These are phyloP conservation scores for Circaetus gallicus DNA, from an alignment of 2,113 vertebrate species.

Conservation along the genomic window DNA sequence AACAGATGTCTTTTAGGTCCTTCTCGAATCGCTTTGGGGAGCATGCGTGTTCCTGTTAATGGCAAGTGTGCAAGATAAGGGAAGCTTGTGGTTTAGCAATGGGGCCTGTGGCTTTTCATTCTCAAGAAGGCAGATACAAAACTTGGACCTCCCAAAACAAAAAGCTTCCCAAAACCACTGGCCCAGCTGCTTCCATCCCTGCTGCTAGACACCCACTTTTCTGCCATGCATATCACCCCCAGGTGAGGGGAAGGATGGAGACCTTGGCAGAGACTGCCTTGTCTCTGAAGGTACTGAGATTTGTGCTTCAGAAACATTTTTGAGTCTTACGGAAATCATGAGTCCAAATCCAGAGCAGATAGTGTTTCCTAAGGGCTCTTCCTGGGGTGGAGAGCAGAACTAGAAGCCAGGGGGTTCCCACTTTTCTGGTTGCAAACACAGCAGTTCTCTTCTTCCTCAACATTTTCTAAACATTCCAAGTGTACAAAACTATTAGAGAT, in stretches of 20 bases:
- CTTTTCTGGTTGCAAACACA: neutral
- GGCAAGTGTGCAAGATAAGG: neutral
- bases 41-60: neutral
- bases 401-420: neutral
- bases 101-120: neutral
- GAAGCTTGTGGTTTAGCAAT: neutral
- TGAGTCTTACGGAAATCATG: neutral
- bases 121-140: neutral
- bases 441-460: neutral
- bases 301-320: neutral
- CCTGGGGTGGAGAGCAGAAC: neutral
- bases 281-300: neutral
- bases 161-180: neutral
- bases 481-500: neutral
- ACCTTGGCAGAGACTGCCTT: neutral
- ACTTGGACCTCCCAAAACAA: neutral
- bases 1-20: neutral
- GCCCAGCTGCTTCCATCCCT: neutral
- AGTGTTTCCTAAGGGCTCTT: neutral
- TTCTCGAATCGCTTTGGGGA: fast-evolving
- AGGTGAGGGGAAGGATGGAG: neutral
- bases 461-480: neutral
- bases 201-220: neutral
- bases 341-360: neutral
- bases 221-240: neutral